Evolutionary conservation across 2,888 invertebrate species (phyloP), one percentile per base, ranked within the genome.

Genomic region (Calephelis perditalis): DNA sequence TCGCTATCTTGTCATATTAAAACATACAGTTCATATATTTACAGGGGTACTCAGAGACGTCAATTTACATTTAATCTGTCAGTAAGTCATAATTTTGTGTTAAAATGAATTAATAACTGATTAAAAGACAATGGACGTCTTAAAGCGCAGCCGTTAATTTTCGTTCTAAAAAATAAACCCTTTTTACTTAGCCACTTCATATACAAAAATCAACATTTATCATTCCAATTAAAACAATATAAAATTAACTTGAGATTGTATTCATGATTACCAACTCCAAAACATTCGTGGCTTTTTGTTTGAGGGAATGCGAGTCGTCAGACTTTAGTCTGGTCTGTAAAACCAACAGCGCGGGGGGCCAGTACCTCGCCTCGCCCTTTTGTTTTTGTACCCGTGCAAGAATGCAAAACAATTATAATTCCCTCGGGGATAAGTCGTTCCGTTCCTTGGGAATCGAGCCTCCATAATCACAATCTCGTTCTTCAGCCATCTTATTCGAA

Each of bases 391-490:
- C 82, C 81, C 85, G 81, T 83, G 84, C 86, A 88, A 86, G 88
- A 90, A 89, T 88, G 89, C 89, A 89, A 89, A 89, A 87, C 88
- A 90, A 89, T 90, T 89, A 88, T 88, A 86, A 87, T 84, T 84
- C 83, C 82, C 85, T 76, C 79, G 77, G 84, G 86, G 85, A 88
- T 84, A 85, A 84, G 77, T 79, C 77, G 79, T 78, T 74, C 79
- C 74, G 58, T 78, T 82, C 78, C 79, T 78, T 79, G 79, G 77
- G 81, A 84, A 84, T 79, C 74, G 75, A 79, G 79, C 73, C 75
- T 74, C 72, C 74, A 79, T 79, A 85, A 85, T 86, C 83, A 77
- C 79, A 76, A 75, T 80, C 79, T 74, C 74, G 75, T 79, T 80
- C 77, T 75, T 76, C 74, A 75, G 72, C 72, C 75, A 80, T 78